phyloP scores from a whole-genome alignment of 2,888 invertebrate species.

The Himalopsyche anomala region DNA sequence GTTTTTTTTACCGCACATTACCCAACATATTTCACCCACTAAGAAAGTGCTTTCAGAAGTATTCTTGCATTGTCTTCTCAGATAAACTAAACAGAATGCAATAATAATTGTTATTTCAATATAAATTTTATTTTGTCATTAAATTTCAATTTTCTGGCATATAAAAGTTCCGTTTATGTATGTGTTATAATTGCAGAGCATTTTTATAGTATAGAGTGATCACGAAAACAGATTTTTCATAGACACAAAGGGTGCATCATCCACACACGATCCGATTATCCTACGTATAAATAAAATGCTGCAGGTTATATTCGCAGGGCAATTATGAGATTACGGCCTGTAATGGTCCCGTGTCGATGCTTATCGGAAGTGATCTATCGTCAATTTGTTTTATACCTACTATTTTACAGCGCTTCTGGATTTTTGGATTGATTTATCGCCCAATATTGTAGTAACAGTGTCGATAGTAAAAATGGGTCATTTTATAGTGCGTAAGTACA shows the following conservation, averaged over 20 bases:
- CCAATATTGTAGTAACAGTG: not conserved
- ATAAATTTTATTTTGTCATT: not conserved
- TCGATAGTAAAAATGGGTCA: not conserved
- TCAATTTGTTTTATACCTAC: slow-evolving; percentile 4
- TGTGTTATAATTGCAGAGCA: not conserved
- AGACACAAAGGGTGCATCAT: slow-evolving; percentile 31
- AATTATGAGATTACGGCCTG: slow-evolving; percentile 34
- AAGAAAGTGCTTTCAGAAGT: too few species aligned
- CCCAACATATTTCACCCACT: too few species aligned
- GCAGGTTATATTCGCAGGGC: slow-evolving; percentile 31
- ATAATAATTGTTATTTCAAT: too few species aligned
- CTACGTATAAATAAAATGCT: not conserved
- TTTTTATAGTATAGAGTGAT: not conserved
- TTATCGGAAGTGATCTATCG: slow-evolving; percentile 26
- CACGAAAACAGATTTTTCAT: not conserved
- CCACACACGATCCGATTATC: slow-evolving; percentile 24
- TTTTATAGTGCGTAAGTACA: too few species aligned
- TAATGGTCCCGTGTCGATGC: slow-evolving; percentile 31
- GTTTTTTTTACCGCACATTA: too few species aligned
- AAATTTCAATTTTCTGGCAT: not conserved
- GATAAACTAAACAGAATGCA: too few species aligned
- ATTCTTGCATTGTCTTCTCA: too few species aligned
- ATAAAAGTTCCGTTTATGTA: not conserved
- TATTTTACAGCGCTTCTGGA: slow-evolving; percentile 21
- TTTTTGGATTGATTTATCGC: not conserved